A percentile compares a stretch with the other conserved stretches of the same genome.
phyloP scores from a whole-genome alignment of 2,113 vertebrate species.

The Thryonomys swinderianus region DNA sequence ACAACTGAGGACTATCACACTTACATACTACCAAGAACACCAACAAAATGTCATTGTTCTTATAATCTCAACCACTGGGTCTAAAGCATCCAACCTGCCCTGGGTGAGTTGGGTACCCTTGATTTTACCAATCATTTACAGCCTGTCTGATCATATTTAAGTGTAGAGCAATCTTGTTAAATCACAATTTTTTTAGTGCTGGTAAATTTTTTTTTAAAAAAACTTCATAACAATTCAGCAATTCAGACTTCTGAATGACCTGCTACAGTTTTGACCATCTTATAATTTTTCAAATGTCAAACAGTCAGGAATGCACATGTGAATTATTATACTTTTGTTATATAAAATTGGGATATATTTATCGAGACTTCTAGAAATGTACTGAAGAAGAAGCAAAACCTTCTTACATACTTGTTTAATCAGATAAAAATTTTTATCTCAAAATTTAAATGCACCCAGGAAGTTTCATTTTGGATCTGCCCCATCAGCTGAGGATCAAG shows the following conservation, averaged over 20 bases:
- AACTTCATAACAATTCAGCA: conserved; percentile 52
- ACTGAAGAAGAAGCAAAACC: conserved; percentile 59
- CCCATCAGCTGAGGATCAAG: conserved; percentile 5
- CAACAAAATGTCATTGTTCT: conserved; percentile 56
- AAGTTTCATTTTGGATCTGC: conserved; percentile 69
- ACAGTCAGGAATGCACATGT: conserved; percentile 21
- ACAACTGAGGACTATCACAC: conserved; percentile 42
- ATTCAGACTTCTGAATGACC: conserved; percentile 44
- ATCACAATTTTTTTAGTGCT: conserved; percentile 8
- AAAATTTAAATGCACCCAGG: conserved; percentile 59
- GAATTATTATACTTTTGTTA: conserved; percentile 51
- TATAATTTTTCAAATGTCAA: conserved; percentile 51
- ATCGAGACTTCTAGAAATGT: conserved; percentile 53
- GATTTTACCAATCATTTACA: conserved; percentile 58
- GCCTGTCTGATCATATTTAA: conserved; percentile 43
- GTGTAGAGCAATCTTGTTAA: conserved; percentile 51
- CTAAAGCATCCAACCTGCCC: conserved; percentile 45
- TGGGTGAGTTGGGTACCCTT: conserved; percentile 23
- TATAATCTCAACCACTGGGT: conserved; percentile 49
- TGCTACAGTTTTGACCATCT: conserved; percentile 46
- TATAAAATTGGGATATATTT: conserved; percentile 52
- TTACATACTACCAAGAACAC: conserved; percentile 57
- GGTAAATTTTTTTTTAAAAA: background rate
- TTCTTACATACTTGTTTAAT: conserved; percentile 42
- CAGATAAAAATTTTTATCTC: conserved; percentile 25